Evolutionary conservation across 1,140 invertebrate species (phyloP).

Genomic region (Brachystomella parvula): DNA sequence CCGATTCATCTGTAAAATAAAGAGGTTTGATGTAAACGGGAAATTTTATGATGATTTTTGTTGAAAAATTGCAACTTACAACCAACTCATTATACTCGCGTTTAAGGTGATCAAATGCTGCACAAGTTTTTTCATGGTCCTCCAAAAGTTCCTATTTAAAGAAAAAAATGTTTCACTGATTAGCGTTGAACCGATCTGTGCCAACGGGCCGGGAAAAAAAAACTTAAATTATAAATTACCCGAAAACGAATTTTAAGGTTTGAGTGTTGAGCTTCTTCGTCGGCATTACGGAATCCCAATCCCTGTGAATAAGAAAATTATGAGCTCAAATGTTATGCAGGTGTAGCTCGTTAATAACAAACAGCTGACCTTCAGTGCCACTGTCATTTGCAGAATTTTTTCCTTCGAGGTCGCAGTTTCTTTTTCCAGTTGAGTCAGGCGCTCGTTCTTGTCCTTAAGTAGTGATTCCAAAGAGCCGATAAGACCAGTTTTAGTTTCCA

Average conservation of each 20-base stretch:
- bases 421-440: background rate
- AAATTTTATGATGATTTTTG: background rate
- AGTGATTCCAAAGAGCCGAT: background rate
- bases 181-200: too few relatives aligned
- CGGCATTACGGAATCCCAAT: background rate
- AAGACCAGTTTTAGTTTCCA: background rate
- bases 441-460: background rate
- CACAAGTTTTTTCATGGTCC: background rate
- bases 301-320: background rate
- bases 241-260: too few relatives aligned
- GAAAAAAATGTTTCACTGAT: too few relatives aligned
- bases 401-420: background rate
- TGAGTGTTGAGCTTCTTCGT: too few relatives aligned
- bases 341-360: background rate
- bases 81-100: background rate
- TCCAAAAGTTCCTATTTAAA: constrained; percentile 4
- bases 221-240: too few relatives aligned
- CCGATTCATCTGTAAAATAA: background rate
- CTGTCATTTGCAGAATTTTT: background rate
- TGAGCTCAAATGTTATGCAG: background rate
- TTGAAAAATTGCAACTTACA: background rate
- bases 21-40: background rate
- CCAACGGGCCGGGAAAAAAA: too few relatives aligned
- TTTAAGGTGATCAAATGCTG: background rate
- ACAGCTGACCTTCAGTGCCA: background rate